Conservation (phyloP, 2,888 invertebrate genomes). For the Volucella inflata region DNA sequence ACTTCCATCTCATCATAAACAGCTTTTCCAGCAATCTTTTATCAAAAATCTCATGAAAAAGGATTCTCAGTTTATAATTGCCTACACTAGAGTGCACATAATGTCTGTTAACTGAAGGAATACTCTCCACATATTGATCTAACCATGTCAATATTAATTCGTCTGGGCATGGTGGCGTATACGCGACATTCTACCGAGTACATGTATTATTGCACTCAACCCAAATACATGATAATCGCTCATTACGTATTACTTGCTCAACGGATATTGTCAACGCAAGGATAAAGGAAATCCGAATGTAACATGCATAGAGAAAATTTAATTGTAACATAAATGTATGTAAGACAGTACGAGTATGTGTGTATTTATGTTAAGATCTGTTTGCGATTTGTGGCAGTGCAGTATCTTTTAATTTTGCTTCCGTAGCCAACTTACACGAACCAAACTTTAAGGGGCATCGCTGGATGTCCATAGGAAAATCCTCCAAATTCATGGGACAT, state of each 20-base stretch:
- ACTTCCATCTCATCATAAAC: constrained; percentile 14
- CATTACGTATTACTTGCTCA: constrained; percentile 68
- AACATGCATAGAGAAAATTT: not conserved
- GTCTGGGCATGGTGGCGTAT: constrained; percentile 44
- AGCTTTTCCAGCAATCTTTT: constrained; percentile 10
- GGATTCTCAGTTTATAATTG: constrained; percentile 12
- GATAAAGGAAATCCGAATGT: constrained; percentile 29
- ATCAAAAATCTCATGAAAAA: not conserved
- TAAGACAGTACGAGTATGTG: constrained; percentile 59
- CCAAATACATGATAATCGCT: constrained; percentile 64
- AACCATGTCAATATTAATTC: constrained; percentile 10
- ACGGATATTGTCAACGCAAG: constrained; percentile 32
- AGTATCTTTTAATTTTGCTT: too few relatives aligned
- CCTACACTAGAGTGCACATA: constrained; percentile 18
- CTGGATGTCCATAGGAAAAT: constrained; percentile 94
- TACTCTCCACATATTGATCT: constrained; percentile 40
- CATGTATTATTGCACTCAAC: constrained; percentile 37
- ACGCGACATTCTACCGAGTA: constrained; percentile 29
- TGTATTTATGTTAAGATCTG: constrained; percentile 71
- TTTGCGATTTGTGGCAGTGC: constrained; percentile 45
- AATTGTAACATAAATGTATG: constrained; percentile 64
- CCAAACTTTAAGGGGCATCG: constrained; percentile 91
- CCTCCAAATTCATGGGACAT: constrained; percentile 93
- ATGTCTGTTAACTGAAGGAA: constrained; percentile 68
- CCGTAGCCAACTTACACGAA: constrained; percentile 88